Conservation (phyloP, 2,113 vertebrate species). For the Peromyscus californicus region DNA sequence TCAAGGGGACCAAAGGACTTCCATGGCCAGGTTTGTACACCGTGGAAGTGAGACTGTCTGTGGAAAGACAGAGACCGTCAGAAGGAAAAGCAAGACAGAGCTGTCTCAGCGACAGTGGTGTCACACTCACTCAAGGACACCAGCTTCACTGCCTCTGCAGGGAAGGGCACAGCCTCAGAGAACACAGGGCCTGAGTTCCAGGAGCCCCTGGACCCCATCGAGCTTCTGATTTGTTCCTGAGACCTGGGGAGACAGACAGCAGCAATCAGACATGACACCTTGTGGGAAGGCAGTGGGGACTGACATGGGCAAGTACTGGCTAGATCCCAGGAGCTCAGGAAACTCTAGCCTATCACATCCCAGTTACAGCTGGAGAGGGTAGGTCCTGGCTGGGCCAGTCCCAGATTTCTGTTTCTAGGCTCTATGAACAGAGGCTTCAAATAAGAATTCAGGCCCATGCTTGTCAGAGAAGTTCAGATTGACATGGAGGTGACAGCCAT, state of each 20-base stretch:
- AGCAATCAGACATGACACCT: not conserved
- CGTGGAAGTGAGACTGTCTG: not conserved
- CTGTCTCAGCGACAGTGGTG: fast-evolving
- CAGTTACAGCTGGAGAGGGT: not conserved
- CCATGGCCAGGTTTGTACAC: not conserved
- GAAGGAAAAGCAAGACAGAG: too few species aligned
- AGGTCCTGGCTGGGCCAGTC: not conserved
- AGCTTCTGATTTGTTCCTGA: not conserved
- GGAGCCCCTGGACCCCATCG: not conserved
- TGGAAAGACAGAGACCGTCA: not conserved
- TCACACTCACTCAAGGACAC: not conserved
- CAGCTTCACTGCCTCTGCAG: not conserved
- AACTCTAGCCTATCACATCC: not conserved
- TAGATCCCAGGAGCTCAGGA: not conserved
- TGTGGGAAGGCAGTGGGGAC: not conserved
- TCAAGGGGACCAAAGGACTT: not conserved
- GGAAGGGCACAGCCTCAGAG: not conserved
- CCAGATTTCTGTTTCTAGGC: not conserved
- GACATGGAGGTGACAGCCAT: not conserved
- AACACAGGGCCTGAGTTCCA: not conserved
- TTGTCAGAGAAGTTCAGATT: not conserved
- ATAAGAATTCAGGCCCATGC: not conserved
- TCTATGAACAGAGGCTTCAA: not conserved
- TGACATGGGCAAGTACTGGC: too few species aligned
- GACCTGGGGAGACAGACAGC: not conserved